Evolutionary conservation across 2,888 invertebrate species (phyloP), one percentile per base, ranked within the genome.

Genomic region (Brenthis ino): DNA sequence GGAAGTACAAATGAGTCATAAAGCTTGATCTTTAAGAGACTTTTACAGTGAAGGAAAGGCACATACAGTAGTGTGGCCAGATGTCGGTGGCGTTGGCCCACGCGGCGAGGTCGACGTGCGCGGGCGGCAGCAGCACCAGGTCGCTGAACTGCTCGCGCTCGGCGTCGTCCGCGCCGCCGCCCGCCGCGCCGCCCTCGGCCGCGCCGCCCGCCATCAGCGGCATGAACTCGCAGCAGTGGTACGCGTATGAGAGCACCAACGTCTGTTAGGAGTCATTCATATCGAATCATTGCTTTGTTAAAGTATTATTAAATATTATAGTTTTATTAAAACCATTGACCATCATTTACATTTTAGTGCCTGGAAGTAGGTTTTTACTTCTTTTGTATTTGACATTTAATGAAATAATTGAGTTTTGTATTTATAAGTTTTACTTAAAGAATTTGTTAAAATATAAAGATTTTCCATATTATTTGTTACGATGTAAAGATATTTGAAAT

Each of bases 151-250:
- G 94, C 71, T 80, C 84, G 56, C 65, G 94, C 69, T 80, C 85
- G 58, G 67, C 75, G 71, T 75, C 70, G 6, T 53, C 71, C 64
- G 68, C 76, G 71, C 95, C 82, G 84, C 95, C 96, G 95, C 3
- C 93, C 91, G 28, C 91, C 72, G 43, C 77, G 8, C 8, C 37
- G 37, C 11, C 37, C 24, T 88, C 92, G n/a, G n/a, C 76, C 61
- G 93, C 92, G 94, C 83, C 12, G 94, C 94, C 72, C 95, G 95
- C 94, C 77, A 95, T 94, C 77, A 95, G 88, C 57, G 96, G 95
- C 80, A 97, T 86, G 89, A 97, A 98, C 73, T 97, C 96, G 89
- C 99, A 99, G 91, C 99, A 99, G 86, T 99, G 99, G 91, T 99
- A 99, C 75, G 99, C 98, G 88, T 98, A 99, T 1, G 98, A 97